Percentiles rank a stretch among this genome's conserved stretches.
Conservation (phyloP, 2,113 vertebrate species). For the Peromyscus maniculatus region DNA sequence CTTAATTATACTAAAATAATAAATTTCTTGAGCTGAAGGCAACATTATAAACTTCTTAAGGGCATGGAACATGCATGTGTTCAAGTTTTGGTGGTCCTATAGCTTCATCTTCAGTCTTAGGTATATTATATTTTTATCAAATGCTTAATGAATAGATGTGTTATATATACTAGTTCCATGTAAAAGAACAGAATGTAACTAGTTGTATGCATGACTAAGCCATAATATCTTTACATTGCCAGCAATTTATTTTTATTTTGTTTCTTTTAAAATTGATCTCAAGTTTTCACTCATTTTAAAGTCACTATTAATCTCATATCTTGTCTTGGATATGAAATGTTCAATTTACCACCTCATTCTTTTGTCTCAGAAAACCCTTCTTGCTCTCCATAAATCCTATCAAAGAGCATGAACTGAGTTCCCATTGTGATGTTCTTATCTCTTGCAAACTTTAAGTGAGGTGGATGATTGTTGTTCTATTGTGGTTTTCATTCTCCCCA, state of each 20-base stretch:
- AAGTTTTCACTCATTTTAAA: conserved; percentile 26
- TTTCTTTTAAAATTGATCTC: conserved; percentile 47
- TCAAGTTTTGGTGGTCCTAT: background rate
- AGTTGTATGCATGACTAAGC: background rate
- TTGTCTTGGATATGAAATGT: conserved; percentile 8
- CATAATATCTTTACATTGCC: background rate
- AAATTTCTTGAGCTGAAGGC: background rate
- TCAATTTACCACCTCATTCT: background rate
- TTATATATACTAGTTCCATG: background rate
- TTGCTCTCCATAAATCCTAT: conserved; percentile 51
- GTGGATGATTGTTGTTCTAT: background rate
- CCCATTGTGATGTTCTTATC: conserved; percentile 58
- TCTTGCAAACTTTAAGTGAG: conserved; percentile 35
- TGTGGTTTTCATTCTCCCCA: conserved; percentile 4
- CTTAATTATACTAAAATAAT: background rate
- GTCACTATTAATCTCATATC: conserved; percentile 17
- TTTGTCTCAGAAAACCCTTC: conserved; percentile 62
- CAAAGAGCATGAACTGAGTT: conserved; percentile 26
- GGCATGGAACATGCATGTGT: background rate
- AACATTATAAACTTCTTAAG: conserved; percentile 4
- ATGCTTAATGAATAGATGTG: background rate
- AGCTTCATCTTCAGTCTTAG: conserved; percentile 12
- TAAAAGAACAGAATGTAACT: conserved; percentile 43
- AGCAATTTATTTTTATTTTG: conserved; percentile 39
- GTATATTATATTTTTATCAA: conserved; percentile 18